Percentiles rank a stretch among this genome's conserved stretches.
Conservation (phyloP, 2,113 vertebrate species). For the chimpanzee (Pan troglodytes) region DNA sequence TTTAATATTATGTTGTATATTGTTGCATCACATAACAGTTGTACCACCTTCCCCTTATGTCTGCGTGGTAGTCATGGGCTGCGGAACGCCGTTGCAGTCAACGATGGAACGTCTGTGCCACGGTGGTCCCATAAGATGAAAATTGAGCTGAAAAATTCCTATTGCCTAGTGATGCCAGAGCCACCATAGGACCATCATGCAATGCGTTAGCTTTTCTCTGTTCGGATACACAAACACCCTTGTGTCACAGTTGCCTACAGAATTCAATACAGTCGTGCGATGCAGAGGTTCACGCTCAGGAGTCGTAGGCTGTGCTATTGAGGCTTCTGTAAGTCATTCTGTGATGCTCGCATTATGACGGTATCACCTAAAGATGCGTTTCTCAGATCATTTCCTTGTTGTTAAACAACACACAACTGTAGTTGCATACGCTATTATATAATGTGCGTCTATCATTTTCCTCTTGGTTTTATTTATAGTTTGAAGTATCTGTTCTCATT, state of each 20-base stretch:
- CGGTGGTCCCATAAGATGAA: background rate
- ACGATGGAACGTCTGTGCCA: background rate
- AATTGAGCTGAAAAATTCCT: background rate
- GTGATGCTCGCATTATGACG: fast-evolving
- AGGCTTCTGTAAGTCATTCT: background rate
- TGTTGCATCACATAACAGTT: background rate
- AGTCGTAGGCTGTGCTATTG: background rate
- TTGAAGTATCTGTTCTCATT: background rate
- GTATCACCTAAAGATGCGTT: too few relatives aligned
- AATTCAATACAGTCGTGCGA: fast-evolving
- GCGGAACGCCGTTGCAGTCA: too few relatives aligned
- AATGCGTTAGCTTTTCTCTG: background rate
- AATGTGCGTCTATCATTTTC: fast-evolving
- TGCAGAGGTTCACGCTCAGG: background rate
- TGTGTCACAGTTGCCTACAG: background rate
- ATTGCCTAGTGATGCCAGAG: background rate
- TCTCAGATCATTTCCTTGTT: background rate
- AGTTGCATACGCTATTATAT: fast-evolving
- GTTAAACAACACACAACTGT: background rate
- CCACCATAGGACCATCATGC: background rate
- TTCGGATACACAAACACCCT: background rate
- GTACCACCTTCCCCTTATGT: background rate
- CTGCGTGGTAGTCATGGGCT: background rate
- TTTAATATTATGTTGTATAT: fast-evolving
- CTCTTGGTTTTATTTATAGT: background rate